phyloP scores from a whole-genome alignment of 2,888 invertebrate genomes.

The Caenorhabditis drosophilae region DNA sequence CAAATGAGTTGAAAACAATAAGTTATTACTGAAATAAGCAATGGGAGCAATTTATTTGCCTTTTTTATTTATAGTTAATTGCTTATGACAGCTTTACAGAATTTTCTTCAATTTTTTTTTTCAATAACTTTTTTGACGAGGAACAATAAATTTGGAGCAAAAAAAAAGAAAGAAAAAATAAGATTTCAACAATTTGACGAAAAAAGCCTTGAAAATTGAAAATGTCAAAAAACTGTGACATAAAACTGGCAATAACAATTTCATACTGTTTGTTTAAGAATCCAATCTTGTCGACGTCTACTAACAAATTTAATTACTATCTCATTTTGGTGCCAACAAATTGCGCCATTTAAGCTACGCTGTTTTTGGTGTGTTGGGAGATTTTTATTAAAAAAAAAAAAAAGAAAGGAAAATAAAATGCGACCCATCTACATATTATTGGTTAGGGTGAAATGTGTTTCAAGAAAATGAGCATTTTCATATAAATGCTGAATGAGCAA shows the following conservation, averaged over 20 bases:
- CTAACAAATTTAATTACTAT: slow-evolving; percentile 56
- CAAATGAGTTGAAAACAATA: slow-evolving; percentile 11
- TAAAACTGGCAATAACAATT: not conserved
- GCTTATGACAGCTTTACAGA: not conserved
- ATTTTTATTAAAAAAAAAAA: not conserved
- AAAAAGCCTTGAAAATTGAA: too few species aligned
- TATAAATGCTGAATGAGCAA: too few species aligned
- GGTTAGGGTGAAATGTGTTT: too few species aligned
- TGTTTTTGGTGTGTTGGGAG: too few species aligned
- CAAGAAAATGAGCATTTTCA: too few species aligned
- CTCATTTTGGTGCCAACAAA: slow-evolving; percentile 37
- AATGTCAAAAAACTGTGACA: not conserved
- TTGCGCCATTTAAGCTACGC: slow-evolving; percentile 54
- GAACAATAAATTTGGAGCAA: not conserved
- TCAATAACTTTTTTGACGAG: slow-evolving; percentile 16
- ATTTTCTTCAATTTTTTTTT: too few species aligned
- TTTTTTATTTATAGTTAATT: not conserved
- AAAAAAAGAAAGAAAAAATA: not conserved
- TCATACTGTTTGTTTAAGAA: slow-evolving; percentile 30
- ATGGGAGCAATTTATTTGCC: too few species aligned
- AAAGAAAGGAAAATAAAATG: not conserved
- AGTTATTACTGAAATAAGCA: not conserved
- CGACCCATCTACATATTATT: too few species aligned
- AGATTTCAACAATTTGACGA: not conserved
- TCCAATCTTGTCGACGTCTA: slow-evolving; percentile 40